phyloP scores from a whole-genome alignment of 2,888 invertebrate species.

The Cyclophora albipunctata region DNA sequence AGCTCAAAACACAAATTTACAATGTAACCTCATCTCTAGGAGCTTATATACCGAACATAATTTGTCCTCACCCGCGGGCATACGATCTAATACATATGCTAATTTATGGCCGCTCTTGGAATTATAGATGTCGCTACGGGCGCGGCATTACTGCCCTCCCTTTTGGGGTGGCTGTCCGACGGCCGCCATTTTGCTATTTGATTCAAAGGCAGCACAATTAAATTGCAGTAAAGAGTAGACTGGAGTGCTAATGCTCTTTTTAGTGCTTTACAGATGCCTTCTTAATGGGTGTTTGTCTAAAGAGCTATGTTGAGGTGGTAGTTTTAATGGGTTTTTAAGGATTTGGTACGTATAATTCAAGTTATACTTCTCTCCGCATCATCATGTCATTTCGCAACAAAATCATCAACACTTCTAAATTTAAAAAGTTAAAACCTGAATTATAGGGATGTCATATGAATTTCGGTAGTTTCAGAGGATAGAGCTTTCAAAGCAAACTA shows the following conservation, averaged over 20 bases:
- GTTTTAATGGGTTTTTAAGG: too few relatives aligned
- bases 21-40: neutral
- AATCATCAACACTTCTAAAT: too few relatives aligned
- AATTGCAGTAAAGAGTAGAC: conserved; percentile 31
- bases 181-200: conserved; percentile 61
- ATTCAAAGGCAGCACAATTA: conserved; percentile 41
- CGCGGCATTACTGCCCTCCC: conserved; percentile 49
- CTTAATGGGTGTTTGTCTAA: neutral
- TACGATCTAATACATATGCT: conserved; percentile 71
- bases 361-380: too few relatives aligned
- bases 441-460: too few relatives aligned
- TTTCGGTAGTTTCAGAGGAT: too few relatives aligned
- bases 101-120: conserved; percentile 67
- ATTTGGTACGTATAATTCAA: too few relatives aligned
- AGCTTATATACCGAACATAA: conserved; percentile 30
- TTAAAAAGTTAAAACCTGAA: too few relatives aligned
- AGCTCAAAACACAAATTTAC: too few relatives aligned
- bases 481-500: too few relatives aligned
- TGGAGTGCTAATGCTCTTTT: conserved; percentile 39
- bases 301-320: too few relatives aligned
- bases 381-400: too few relatives aligned
- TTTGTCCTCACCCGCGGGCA: conserved; percentile 40
- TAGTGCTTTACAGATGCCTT: conserved; percentile 8
- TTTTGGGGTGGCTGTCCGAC: conserved; percentile 24
- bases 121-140: conserved; percentile 69